Conservation (phyloP, 2,797 vertebrate genomes). For the Okamejei kenojei region DNA sequence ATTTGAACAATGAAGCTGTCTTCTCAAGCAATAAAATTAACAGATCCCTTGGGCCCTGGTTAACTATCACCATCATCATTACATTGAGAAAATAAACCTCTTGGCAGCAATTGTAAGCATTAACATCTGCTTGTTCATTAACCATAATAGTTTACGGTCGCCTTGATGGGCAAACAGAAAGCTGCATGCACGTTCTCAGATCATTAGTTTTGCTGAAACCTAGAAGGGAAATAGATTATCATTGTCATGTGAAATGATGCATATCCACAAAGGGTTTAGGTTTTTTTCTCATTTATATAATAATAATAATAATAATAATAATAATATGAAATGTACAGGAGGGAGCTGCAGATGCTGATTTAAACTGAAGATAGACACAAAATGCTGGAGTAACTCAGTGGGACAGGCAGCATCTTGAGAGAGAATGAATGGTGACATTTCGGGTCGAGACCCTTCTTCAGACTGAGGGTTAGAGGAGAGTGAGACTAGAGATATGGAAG, state of each 20-base stretch:
- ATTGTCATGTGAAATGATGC: not conserved
- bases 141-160: not conserved
- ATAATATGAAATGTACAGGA: too few species aligned
- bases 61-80: not conserved
- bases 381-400: too few species aligned
- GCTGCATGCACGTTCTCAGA: not conserved
- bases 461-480: too few species aligned
- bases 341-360: too few species aligned
- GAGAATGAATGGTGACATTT: too few species aligned
- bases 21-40: not conserved
- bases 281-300: not conserved
- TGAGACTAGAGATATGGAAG: too few species aligned
- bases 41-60: not conserved
- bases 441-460: too few species aligned
- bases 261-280: not conserved
- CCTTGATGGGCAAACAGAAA: not conserved
- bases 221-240: not conserved
- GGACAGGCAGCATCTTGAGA: too few species aligned
- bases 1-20: not conserved
- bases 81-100: not conserved
- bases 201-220: not conserved
- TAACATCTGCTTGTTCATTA: conserved; percentile 17
- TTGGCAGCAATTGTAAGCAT: not conserved
- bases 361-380: too few species aligned
- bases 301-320: too few species aligned